A percentile compares a stretch with the other conserved stretches of the same genome.
These are phyloP conservation scores for Gonatopus flavifemur DNA, from an alignment of 1,140 invertebrate genomes.

Conservation along the genomic window DNA sequence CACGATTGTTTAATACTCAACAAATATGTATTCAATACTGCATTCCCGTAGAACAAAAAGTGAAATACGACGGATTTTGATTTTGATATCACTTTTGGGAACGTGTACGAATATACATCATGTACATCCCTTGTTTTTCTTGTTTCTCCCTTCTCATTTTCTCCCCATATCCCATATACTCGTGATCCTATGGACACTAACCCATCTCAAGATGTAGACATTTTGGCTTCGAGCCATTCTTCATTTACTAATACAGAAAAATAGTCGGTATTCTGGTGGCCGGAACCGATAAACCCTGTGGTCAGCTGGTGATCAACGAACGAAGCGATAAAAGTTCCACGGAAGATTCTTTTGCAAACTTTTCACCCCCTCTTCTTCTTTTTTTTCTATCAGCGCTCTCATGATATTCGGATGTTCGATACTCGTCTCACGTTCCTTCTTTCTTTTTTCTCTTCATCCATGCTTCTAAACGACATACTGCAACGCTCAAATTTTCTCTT, in stretches of 20 bases:
- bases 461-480: conserved; percentile 25
- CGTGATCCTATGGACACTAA: too few species aligned
- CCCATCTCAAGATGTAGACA: conserved; percentile 7
- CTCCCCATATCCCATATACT: too few species aligned
- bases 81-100: too few species aligned
- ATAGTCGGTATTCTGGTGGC: conserved; percentile 31
- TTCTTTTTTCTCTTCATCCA: conserved; percentile 13
- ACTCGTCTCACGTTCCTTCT: too few species aligned
- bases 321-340: conserved; percentile 46
- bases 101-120: too few species aligned
- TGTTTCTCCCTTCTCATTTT: too few species aligned
- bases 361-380: conserved; percentile 3
- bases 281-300: conserved; percentile 26
- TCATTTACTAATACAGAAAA: conserved; percentile 41
- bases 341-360: conserved; percentile 25
- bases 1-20: too few species aligned
- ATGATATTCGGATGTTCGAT: conserved; percentile 17
- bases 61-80: too few species aligned
- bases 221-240: conserved; percentile 39
- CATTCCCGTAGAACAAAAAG: too few species aligned
- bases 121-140: too few species aligned
- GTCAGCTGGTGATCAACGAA: conserved; percentile 25
- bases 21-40: too few species aligned
- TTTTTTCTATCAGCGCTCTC: conserved; percentile 21
- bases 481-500: conserved; percentile 17